phyloP scores from a whole-genome alignment of 2,113 vertebrate species.

The Irena cyanogastra region DNA sequence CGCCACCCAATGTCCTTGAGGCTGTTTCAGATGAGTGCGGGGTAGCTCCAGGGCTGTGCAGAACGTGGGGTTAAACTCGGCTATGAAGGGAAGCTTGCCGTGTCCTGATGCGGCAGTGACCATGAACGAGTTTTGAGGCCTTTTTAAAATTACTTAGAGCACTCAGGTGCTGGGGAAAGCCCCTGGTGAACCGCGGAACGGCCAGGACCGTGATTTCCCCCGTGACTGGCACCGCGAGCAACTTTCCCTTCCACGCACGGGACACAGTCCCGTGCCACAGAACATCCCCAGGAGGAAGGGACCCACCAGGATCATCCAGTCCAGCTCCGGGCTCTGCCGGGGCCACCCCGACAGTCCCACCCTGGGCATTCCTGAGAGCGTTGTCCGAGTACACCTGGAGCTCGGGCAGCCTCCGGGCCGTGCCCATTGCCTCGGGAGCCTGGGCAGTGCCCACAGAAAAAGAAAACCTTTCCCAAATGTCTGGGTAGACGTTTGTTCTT shows the following conservation, averaged over 20 bases:
- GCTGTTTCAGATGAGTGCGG: rapidly evolving
- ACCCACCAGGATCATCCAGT: rapidly evolving
- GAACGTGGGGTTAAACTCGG: background rate
- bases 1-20: rapidly evolving
- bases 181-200: background rate
- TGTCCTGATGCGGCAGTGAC: background rate
- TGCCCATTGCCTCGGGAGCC: background rate
- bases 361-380: rapidly evolving
- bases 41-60: background rate
- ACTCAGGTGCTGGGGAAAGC: background rate
- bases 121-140: background rate
- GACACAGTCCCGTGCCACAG: background rate
- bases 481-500: background rate
- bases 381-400: rapidly evolving
- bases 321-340: background rate
- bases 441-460: background rate
- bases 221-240: background rate
- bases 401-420: background rate
- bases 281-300: background rate
- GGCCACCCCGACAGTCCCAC: background rate
- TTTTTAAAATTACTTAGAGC: rapidly evolving
- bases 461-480: background rate
- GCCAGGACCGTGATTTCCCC: background rate
- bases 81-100: rapidly evolving
- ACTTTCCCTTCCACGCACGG: no score